phyloP scores from a whole-genome alignment of 2,888 invertebrate genomes.

The Thumatha senex region DNA sequence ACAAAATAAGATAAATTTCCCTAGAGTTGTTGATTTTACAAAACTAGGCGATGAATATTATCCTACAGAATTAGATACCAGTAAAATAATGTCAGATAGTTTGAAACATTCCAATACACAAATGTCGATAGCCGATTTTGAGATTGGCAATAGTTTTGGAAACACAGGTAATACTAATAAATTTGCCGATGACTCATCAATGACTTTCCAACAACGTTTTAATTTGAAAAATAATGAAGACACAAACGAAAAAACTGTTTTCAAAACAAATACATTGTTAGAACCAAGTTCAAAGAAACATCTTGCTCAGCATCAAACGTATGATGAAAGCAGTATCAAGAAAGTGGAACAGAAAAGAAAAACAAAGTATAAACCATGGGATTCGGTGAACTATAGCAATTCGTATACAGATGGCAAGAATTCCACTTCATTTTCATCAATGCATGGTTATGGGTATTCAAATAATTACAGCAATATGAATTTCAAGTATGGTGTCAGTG shows the following conservation, averaged over 20 bases:
- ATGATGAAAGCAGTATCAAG: conserved; percentile 38
- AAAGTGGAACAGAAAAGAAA: conserved; percentile 57
- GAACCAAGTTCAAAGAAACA: conserved; percentile 42
- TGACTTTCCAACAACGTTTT: conserved; percentile 36
- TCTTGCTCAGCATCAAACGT: conserved; percentile 39
- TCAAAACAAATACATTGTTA: conserved; percentile 37
- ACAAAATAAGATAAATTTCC: conserved; percentile 54
- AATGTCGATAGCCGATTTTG: conserved; percentile 37
- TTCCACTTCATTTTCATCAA: conserved; percentile 23
- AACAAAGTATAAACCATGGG: conserved; percentile 56
- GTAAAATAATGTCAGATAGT: conserved; percentile 49
- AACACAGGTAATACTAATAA: conserved; percentile 44
- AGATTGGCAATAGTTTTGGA: conserved; percentile 39
- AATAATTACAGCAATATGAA: conserved; percentile 64
- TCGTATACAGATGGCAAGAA: conserved; percentile 56
- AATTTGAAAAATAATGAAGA: conserved; percentile 46
- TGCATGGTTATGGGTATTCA: conserved; percentile 65
- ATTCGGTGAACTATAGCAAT: conserved; percentile 41
- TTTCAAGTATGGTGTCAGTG: conserved; percentile 58
- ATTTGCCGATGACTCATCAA: conserved; percentile 34
- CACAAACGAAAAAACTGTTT: conserved; percentile 35
- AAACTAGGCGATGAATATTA: conserved; percentile 55
- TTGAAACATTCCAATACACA: conserved; percentile 41
- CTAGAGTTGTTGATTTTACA: conserved; percentile 70
- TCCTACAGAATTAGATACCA: conserved; percentile 54